A percentile compares a stretch with the other conserved stretches of the same genome.
Evolutionary conservation across 2,113 vertebrate genomes (phyloP).

Genomic region (Psittacara wagleri): DNA sequence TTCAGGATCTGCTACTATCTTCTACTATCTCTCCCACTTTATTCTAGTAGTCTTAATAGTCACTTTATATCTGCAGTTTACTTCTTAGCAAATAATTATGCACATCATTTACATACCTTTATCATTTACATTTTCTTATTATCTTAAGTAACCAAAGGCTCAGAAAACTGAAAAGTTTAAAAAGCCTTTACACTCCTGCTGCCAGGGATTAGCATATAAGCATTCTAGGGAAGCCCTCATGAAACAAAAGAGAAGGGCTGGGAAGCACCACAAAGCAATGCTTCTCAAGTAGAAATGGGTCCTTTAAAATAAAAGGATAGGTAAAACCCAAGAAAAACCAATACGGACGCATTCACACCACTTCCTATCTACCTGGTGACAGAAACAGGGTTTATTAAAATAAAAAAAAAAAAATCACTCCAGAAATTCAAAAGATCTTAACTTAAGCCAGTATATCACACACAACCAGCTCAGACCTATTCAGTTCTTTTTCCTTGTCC

Average conservation of each 20-base stretch:
- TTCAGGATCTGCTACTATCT: background rate
- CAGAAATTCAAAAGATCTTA: background rate
- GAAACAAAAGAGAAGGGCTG: slow-evolving; percentile 53
- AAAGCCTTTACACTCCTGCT: slow-evolving; percentile 22
- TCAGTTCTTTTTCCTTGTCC: background rate
- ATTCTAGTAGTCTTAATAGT: background rate
- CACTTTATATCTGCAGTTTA: background rate
- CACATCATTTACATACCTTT: background rate
- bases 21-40: background rate
- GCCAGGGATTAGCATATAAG: slow-evolving; percentile 49
- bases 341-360: background rate
- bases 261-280: slow-evolving; percentile 25
- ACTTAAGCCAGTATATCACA: background rate
- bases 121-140: slow-evolving; percentile 33
- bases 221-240: background rate
- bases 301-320: slow-evolving; percentile 18
- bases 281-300: slow-evolving; percentile 12
- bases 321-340: background rate
- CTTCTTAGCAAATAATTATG: background rate
- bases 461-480: background rate
- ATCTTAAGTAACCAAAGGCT: slow-evolving; percentile 18
- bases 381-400: background rate
- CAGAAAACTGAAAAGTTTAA: background rate
- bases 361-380: background rate
- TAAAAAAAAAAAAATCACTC: background rate